A percentile compares a stretch with the other conserved stretches of the same genome.
Evolutionary conservation across 1,140 invertebrate genomes (phyloP).

Genomic region (Orius laevigatus): DNA sequence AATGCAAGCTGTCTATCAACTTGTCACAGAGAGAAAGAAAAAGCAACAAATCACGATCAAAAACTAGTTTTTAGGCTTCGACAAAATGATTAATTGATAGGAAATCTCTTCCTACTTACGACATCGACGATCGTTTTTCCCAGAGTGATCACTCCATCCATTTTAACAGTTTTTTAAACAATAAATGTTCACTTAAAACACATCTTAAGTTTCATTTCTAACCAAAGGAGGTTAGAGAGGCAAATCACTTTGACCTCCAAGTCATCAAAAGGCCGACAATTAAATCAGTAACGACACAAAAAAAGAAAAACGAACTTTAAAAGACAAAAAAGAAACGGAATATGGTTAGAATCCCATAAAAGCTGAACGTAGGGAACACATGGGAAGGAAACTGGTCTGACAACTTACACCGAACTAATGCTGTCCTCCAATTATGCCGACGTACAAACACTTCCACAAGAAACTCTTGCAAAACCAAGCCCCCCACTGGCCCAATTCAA

Average conservation of each 20-base stretch:
- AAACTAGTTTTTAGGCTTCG: not conserved
- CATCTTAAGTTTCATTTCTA: not conserved
- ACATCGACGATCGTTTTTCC: conserved; percentile 14
- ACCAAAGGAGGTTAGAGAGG: not conserved
- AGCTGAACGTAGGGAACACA: not conserved
- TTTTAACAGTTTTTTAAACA: conserved; percentile 7
- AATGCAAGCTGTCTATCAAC: too few relatives aligned
- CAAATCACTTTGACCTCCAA: too few relatives aligned
- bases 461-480: too few relatives aligned
- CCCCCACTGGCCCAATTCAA: too few relatives aligned
- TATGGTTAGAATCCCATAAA: not conserved
- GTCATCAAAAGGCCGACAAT: not conserved
- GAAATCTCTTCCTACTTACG: conserved; percentile 7
- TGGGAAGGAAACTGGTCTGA: conserved; percentile 6
- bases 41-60: too few relatives aligned
- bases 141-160: conserved; percentile 13
- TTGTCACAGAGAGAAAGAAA: too few relatives aligned
- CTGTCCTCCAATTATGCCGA: too few relatives aligned
- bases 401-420: conserved; percentile 6
- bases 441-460: too few relatives aligned
- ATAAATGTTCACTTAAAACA: not conserved
- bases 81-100: not conserved
- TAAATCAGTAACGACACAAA: not conserved
- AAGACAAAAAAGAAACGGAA: not conserved
- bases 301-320: conserved; percentile 1